These are phyloP conservation scores for Lepidocyrtoides sp. DNA, from an alignment of 2,888 invertebrate species.

Conservation along the genomic window DNA sequence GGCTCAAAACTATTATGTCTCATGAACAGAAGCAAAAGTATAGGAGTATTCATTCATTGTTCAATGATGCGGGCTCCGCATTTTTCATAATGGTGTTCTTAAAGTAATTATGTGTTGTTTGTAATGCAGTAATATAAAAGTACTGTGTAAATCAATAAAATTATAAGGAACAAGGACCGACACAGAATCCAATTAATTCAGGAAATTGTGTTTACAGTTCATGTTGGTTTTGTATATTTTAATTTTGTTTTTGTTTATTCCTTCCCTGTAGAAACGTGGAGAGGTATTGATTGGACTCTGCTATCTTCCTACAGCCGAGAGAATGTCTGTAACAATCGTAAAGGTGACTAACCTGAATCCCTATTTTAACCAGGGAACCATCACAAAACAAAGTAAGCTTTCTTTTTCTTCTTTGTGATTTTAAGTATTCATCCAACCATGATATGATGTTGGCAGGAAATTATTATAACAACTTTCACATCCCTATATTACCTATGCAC, in stretches of 20 bases:
- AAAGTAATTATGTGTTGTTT: no score
- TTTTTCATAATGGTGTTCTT: no score
- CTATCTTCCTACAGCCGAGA: conserved; percentile 88
- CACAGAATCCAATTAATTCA: no score
- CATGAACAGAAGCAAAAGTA: no score
- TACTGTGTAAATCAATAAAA: no score
- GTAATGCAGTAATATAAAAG: no score
- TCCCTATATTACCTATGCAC: background rate
- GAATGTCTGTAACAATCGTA: conserved; percentile 87
- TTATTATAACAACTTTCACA: conserved; percentile 16
- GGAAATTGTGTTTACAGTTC: conserved; percentile 3
- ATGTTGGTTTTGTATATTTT: conserved; percentile 5
- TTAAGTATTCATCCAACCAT: background rate
- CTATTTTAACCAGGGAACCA: conserved; percentile 84
- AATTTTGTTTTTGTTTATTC: conserved; percentile 44
- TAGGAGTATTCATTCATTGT: no score
- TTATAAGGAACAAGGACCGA: no score
- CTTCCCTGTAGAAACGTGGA: conserved; percentile 87
- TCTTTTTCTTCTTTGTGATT: no score
- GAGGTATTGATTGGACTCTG: conserved; percentile 87
- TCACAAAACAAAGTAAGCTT: conserved; percentile 85
- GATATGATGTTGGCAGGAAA: background rate
- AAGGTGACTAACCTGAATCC: conserved; percentile 87
- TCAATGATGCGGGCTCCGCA: no score
- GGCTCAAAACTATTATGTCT: no score